Evolutionary conservation across 2,797 vertebrate species (phyloP).

Genomic region (Protonibea diacanthus): DNA sequence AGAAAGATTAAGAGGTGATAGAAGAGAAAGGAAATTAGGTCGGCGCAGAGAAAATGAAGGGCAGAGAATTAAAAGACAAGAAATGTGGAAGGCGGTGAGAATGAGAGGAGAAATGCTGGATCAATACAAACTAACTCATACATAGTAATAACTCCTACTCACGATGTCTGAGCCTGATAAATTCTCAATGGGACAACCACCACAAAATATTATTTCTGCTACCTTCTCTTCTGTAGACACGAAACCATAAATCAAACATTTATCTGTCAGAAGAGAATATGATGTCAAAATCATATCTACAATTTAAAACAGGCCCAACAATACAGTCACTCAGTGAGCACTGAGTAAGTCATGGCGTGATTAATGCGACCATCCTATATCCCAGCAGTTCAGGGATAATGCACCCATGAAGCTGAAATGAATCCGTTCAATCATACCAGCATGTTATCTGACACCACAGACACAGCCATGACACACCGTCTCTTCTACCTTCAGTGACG

Average conservation of each 20-base stretch:
- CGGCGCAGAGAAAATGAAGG: neutral
- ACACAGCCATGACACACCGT: constrained; percentile 9
- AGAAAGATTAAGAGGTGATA: constrained; percentile 19
- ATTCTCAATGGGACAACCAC: constrained; percentile 2
- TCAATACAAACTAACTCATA: constrained; percentile 18
- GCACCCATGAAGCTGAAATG: constrained; percentile 30
- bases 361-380: constrained; percentile 17
- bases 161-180: neutral
- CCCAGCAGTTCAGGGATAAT: constrained; percentile 20
- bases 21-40: constrained; percentile 3
- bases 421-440: constrained; percentile 36
- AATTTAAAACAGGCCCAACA: constrained; percentile 24
- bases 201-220: neutral
- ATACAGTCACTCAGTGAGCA: neutral
- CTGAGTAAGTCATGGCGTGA: constrained; percentile 19
- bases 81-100: constrained; percentile 6
- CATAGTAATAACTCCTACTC: constrained; percentile 3
- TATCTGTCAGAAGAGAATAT: neutral
- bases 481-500: constrained; percentile 95
- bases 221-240: neutral
- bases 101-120: constrained; percentile 9
- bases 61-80: neutral
- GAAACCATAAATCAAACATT: constrained; percentile 21
- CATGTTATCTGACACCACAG: constrained; percentile 51
- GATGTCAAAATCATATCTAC: neutral